Percentiles rank a stretch among this genome's conserved stretches.
phyloP scores from a whole-genome alignment of 2,888 invertebrate genomes.

The Nasonovia ribisnigri region DNA sequence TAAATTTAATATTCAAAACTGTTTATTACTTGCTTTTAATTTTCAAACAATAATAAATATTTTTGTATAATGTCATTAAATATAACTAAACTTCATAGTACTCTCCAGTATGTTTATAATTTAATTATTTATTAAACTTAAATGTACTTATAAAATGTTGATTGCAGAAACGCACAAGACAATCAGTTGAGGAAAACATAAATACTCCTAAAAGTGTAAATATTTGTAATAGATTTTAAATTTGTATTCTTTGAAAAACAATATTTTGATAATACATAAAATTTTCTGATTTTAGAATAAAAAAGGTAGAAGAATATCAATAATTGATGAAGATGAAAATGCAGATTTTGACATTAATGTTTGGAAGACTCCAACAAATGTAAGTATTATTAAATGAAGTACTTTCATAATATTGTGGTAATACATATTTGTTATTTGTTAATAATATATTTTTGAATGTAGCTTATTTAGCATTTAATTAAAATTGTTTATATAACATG shows the following conservation, averaged over 20 bases:
- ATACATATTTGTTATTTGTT: no score
- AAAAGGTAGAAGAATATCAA: conserved; percentile 21
- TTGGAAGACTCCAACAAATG: conserved; percentile 53
- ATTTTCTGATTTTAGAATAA: conserved; percentile 27
- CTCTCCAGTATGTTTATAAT: not conserved
- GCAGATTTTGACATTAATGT: not conserved
- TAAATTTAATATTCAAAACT: not conserved
- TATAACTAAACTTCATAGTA: not conserved
- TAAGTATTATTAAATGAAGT: conserved; percentile 3
- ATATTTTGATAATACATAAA: not conserved
- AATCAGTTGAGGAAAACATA: not conserved
- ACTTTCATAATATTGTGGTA: not conserved
- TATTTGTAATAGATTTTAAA: not conserved
- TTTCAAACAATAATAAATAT: not conserved
- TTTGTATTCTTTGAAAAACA: not conserved
- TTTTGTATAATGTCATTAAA: no score
- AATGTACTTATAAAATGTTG: not conserved
- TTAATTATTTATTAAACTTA: not conserved
- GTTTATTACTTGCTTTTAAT: not conserved
- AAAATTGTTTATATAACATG: not conserved
- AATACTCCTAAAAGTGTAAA: conserved; percentile 26
- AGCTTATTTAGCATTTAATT: not conserved
- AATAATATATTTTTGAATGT: not conserved
- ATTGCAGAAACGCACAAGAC: not conserved
- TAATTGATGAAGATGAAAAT: not conserved